Conservation (phyloP, 1,140 invertebrate species). For the Nasonia vitripennis region DNA sequence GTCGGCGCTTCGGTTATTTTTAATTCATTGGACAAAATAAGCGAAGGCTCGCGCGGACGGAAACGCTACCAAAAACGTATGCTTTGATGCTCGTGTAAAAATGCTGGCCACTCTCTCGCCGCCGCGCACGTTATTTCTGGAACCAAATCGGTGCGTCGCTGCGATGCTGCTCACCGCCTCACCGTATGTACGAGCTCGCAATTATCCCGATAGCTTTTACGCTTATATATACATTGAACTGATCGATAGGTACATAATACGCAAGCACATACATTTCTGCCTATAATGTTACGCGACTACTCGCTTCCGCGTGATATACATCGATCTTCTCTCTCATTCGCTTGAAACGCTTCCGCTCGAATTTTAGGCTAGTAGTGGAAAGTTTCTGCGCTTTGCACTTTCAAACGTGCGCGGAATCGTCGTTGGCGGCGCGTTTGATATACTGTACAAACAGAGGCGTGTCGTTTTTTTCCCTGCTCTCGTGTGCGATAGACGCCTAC, state of each 20-base stretch:
- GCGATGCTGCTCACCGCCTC: neutral
- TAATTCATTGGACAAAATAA: neutral
- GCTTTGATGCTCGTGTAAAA: conserved; percentile 3
- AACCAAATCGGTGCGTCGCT: neutral
- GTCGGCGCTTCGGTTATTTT: neutral
- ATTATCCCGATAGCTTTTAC: conserved; percentile 3
- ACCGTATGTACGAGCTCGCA: neutral
- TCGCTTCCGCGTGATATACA: neutral
- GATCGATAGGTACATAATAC: neutral
- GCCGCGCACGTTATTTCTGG: neutral
- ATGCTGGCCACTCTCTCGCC: neutral
- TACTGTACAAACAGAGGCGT: neutral
- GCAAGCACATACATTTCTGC: neutral
- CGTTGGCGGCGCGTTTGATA: neutral
- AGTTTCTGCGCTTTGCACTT: neutral
- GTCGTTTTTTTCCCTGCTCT: neutral
- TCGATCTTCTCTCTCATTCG: neutral
- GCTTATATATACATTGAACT: neutral
- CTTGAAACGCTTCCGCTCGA: neutral
- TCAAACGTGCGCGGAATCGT: neutral
- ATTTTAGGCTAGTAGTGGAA: neutral
- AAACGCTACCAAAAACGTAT: conserved; percentile 20
- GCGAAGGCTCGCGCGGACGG: neutral
- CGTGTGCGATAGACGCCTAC: neutral
- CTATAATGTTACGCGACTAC: neutral